A percentile compares a stretch with the other conserved stretches of the same genome.
These are phyloP conservation scores for Pseudonaja textilis DNA, from an alignment of 2,113 vertebrate genomes.

Conservation along the genomic window DNA sequence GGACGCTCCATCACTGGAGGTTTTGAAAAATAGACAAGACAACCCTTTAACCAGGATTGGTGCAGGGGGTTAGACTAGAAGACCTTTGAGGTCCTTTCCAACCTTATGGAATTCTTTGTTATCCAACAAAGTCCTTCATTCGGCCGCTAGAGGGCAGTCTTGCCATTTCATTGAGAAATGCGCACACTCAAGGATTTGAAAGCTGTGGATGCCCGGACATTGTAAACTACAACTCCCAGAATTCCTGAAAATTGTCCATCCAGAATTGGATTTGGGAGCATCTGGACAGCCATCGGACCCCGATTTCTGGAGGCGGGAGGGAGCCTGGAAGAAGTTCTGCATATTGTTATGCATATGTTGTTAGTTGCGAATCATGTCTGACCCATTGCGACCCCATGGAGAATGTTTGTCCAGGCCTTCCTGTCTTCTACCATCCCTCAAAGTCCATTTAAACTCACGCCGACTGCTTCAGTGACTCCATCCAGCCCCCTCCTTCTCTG, in stretches of 20 bases:
- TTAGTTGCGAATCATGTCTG: too few species aligned
- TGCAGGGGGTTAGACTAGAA: too few species aligned
- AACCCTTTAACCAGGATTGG: too few species aligned
- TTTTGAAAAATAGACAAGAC: not conserved
- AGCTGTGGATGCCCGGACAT: accelerated
- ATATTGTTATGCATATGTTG: too few species aligned
- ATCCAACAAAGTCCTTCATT: not conserved
- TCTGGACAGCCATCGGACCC: not conserved
- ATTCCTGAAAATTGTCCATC: not conserved
- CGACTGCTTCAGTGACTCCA: too few species aligned
- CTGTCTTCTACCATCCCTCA: too few species aligned
- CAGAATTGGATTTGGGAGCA: not conserved
- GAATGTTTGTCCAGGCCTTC: too few species aligned
- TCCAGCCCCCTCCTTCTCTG: too few species aligned
- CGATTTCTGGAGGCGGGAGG: not conserved
- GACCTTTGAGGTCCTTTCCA: too few species aligned
- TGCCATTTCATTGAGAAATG: not conserved
- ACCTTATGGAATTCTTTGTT: too few species aligned
- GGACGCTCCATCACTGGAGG: not conserved
- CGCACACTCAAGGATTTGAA: not conserved
- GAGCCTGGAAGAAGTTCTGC: not conserved
- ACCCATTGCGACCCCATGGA: too few species aligned
- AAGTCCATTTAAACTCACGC: too few species aligned
- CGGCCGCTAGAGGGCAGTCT: slow-evolving; percentile 31
- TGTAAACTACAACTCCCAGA: not conserved